Evolutionary conservation across 2,888 invertebrate genomes (phyloP).

Genomic region (Gerosis bhagava): DNA sequence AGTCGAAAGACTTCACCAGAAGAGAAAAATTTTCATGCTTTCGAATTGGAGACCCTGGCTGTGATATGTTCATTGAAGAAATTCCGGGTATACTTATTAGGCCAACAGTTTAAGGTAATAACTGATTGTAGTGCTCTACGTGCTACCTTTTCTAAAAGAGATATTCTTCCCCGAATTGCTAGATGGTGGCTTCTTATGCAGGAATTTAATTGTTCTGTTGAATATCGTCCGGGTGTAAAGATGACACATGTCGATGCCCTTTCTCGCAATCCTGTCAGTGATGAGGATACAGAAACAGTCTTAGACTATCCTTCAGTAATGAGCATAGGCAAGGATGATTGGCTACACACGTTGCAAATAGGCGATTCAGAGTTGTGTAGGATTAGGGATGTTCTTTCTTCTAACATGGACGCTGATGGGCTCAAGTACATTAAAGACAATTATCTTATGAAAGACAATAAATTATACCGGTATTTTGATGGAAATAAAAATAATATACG

Average conservation of each 20-base stretch:
- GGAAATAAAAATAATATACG: conserved; percentile 28
- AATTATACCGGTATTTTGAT: conserved; percentile 25
- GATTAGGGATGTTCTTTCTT: conserved; percentile 24
- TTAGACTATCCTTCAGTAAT: conserved; percentile 18
- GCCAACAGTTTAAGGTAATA: conserved; percentile 23
- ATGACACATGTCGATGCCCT: conserved; percentile 25
- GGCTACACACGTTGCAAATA: conserved; percentile 27
- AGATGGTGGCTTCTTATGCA: conserved; percentile 26
- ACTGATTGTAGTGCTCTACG: conserved; percentile 31
- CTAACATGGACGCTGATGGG: conserved; percentile 22
- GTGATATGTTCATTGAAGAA: conserved; percentile 20
- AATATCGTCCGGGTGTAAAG: conserved; percentile 20
- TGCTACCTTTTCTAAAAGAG: conserved; percentile 27
- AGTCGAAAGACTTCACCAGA: conserved; percentile 34
- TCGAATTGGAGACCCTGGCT: too few relatives aligned
- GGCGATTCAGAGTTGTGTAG: conserved; percentile 27
- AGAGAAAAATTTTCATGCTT: conserved; percentile 33
- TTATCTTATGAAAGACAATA: too few relatives aligned
- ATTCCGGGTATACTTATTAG: conserved; percentile 29
- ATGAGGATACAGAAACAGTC: background rate
- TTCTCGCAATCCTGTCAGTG: background rate
- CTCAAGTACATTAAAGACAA: conserved; percentile 30
- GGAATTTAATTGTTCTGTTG: conserved; percentile 24
- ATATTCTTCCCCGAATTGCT: conserved; percentile 24
- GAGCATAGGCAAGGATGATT: conserved; percentile 27